Conservation (phyloP, 2,888 invertebrate genomes). For the Serrognathus titanus region DNA sequence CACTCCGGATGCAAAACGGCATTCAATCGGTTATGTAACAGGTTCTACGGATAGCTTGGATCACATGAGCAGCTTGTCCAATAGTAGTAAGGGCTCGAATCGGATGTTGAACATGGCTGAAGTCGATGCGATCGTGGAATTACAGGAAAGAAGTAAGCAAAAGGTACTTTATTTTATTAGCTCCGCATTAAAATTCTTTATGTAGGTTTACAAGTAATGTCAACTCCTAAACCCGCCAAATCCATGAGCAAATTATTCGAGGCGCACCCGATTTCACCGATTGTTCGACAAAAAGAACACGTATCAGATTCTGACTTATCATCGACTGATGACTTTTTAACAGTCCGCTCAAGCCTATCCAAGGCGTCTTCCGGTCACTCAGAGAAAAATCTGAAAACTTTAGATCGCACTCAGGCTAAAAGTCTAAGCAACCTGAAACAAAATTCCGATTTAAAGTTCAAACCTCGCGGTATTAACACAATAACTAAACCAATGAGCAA, state of each 20-base stretch:
- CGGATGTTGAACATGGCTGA: conserved; percentile 45
- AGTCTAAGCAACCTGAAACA: conserved; percentile 26
- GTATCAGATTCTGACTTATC: conserved; percentile 44
- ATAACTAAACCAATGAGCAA: conserved; percentile 25
- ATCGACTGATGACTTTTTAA: conserved; percentile 40
- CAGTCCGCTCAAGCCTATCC: conserved; percentile 31
- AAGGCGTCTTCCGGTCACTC: conserved; percentile 30
- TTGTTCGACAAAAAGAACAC: conserved; percentile 31
- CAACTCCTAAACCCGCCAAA: conserved; percentile 41
- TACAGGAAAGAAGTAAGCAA: conserved; percentile 44
- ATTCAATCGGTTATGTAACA: conserved; percentile 31
- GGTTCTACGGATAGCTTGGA: conserved; percentile 48
- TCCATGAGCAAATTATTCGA: conserved; percentile 29
- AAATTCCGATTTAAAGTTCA: conserved; percentile 15
- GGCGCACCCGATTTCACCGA: conserved; percentile 40
- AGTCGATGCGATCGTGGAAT: conserved; percentile 43
- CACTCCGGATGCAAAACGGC: conserved; percentile 18
- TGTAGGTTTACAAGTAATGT: conserved; percentile 37
- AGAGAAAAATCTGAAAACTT: conserved; percentile 27
- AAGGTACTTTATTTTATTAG: too few relatives aligned
- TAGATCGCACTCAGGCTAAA: conserved; percentile 23
- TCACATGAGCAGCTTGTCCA: conserved; percentile 44
- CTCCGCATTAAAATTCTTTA: background rate
- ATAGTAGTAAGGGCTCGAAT: conserved; percentile 41
- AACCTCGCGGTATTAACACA: conserved; percentile 26